Percentiles rank a stretch among this genome's conserved stretches.
These are phyloP conservation scores for Tetranychus piercei DNA, from an alignment of 2,888 invertebrate genomes.

Conservation along the genomic window DNA sequence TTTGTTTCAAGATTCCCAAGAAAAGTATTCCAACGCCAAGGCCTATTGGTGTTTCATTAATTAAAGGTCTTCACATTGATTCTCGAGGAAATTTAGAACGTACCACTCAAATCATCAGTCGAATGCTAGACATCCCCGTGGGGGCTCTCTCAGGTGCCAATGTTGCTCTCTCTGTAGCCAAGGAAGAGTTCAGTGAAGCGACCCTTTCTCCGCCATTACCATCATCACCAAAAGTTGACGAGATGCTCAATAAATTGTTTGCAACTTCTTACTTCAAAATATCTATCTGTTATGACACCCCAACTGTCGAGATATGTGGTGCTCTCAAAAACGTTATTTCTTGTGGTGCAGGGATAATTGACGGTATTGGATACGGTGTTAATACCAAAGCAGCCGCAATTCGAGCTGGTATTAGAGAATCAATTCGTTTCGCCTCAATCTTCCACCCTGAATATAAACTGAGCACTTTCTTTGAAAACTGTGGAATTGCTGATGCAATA, in stretches of 20 bases:
- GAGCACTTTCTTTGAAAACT: slow-evolving; percentile 38
- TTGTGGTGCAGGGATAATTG: slow-evolving; percentile 38
- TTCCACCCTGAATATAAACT: slow-evolving; percentile 32
- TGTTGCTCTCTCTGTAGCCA: slow-evolving; percentile 38
- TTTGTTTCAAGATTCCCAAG: slow-evolving; percentile 29
- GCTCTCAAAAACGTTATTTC: slow-evolving; percentile 41
- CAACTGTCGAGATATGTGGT: slow-evolving; percentile 40
- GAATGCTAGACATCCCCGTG: slow-evolving; percentile 33
- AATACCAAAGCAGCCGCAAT: slow-evolving; percentile 40
- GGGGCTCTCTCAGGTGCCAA: slow-evolving; percentile 40
- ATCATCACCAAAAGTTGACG: slow-evolving; percentile 29
- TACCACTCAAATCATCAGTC: slow-evolving; percentile 32
- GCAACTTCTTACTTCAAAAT: slow-evolving; percentile 38
- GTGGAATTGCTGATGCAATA: slow-evolving; percentile 39
- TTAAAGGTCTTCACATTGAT: slow-evolving; percentile 31
- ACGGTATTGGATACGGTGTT: slow-evolving; percentile 37
- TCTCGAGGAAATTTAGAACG: slow-evolving; percentile 30
- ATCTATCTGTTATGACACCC: slow-evolving; percentile 35
- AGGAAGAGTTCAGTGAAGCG: slow-evolving; percentile 38
- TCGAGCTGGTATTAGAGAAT: slow-evolving; percentile 38
- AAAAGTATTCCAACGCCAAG: slow-evolving; percentile 29
- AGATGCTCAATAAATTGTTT: slow-evolving; percentile 34
- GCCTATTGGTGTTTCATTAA: slow-evolving; percentile 37
- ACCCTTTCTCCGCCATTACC: slow-evolving; percentile 35
- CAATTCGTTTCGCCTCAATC: slow-evolving; percentile 34